phyloP scores from a whole-genome alignment of 2,888 invertebrate species.

The Eupsilia transversa region DNA sequence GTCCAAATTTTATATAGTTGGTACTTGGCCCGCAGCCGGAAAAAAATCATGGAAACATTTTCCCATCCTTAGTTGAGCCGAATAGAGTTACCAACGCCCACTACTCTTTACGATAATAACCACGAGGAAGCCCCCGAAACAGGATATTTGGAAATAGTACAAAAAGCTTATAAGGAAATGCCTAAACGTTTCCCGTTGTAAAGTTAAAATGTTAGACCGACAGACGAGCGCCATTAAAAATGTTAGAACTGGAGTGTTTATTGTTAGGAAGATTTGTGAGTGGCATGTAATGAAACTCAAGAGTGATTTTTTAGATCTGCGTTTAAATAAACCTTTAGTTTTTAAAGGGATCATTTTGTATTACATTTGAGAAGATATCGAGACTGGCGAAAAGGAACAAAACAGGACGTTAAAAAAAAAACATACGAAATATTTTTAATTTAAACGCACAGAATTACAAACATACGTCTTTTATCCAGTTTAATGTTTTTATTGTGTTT shows the following conservation, averaged over 20 bases:
- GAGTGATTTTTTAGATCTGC: background rate
- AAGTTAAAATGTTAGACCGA: conserved; percentile 62
- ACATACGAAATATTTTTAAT: no score
- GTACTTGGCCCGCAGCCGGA: background rate
- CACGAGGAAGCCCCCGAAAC: conserved; percentile 64
- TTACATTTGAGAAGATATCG: background rate
- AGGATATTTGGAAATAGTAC: conserved; percentile 79
- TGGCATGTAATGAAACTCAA: background rate
- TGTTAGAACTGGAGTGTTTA: conserved; percentile 49
- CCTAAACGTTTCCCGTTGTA: conserved; percentile 75
- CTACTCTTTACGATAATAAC: conserved; percentile 47
- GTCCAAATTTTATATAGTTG: no score
- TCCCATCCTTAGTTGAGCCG: background rate
- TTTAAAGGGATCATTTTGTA: background rate
- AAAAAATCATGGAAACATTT: conserved; percentile 5
- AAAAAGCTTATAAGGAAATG: conserved; percentile 76
- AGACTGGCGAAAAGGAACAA: background rate
- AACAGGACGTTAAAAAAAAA: no score
- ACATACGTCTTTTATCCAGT: background rate
- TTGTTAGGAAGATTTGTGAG: conserved; percentile 16
- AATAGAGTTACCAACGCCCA: conserved; percentile 39
- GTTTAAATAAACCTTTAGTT: no score
- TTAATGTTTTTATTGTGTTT: background rate
- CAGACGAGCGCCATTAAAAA: conserved; percentile 52
- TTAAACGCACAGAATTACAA: background rate